phyloP scores from a whole-genome alignment of 2,888 invertebrate species.

The Rhaphigaster nebulosa region DNA sequence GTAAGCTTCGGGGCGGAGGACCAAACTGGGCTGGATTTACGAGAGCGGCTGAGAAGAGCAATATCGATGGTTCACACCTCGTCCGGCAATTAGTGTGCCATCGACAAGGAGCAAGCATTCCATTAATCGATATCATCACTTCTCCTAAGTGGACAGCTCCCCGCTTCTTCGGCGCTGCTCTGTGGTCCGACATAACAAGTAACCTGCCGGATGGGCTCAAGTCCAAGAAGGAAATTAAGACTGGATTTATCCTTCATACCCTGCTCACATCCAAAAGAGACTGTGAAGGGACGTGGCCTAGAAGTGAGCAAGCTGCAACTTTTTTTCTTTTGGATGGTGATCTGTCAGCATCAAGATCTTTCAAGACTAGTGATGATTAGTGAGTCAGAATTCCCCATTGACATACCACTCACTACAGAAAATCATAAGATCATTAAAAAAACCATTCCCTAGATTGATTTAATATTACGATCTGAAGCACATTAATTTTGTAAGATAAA shows the following conservation, averaged over 20 bases:
- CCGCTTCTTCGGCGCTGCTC: not conserved
- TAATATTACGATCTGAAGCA: too few relatives aligned
- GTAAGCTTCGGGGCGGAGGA: not conserved
- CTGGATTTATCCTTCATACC: not conserved
- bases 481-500: too few relatives aligned
- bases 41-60: conserved; percentile 19
- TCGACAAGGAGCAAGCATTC: conserved; percentile 42
- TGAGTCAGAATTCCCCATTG: too few relatives aligned
- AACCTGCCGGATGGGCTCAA: not conserved
- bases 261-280: not conserved
- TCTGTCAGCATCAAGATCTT: not conserved
- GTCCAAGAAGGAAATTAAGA: conserved; percentile 14
- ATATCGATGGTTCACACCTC: conserved; percentile 26
- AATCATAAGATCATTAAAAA: too few relatives aligned
- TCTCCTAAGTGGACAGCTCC: conserved; percentile 25
- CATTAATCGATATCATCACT: conserved; percentile 39
- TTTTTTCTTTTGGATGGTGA: not conserved
- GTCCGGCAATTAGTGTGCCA: not conserved
- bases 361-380: not conserved
- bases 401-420: too few relatives aligned
- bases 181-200: conserved; percentile 30
- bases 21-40: conserved; percentile 28
- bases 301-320: not conserved
- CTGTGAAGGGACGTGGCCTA: not conserved
- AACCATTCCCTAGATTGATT: too few relatives aligned